These are phyloP conservation scores for Oasisia sp. DNA, from an alignment of 2,888 invertebrate genomes.

Conservation along the genomic window DNA sequence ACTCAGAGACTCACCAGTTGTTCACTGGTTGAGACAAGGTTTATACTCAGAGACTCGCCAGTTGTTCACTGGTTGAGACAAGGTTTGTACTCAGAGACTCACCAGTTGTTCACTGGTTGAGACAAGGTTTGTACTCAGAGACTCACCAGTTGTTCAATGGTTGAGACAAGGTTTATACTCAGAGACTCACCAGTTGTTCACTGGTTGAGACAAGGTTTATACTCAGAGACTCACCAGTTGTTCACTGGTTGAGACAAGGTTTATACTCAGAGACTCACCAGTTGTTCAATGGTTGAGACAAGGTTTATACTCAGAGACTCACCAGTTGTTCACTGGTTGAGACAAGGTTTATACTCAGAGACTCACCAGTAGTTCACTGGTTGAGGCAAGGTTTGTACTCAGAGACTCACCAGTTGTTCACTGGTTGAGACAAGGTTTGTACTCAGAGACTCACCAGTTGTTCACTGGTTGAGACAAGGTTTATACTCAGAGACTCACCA, in stretches of 20 bases:
- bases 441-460: conserved; percentile 59
- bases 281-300: conserved; percentile 65
- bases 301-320: conserved; percentile 28
- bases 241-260: conserved; percentile 68
- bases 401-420: conserved; percentile 68
- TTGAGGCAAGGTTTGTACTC: too few relatives aligned
- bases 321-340: conserved; percentile 70
- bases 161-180: too few relatives aligned
- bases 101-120: conserved; percentile 70
- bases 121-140: neutral
- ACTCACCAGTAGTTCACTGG: conserved; percentile 71
- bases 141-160: conserved; percentile 68
- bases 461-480: conserved; percentile 68
- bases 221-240: conserved; percentile 59
- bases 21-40: conserved; percentile 68
- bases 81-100: conserved; percentile 29
- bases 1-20: conserved; percentile 59
- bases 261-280: conserved; percentile 52
- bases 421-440: conserved; percentile 59
- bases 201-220: conserved; percentile 59
- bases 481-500: conserved; percentile 52
- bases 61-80: conserved; percentile 69
- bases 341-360: neutral
- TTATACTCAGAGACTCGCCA: conserved; percentile 52
- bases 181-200: conserved; percentile 68